A percentile compares a stretch with the other conserved stretches of the same genome.
Evolutionary conservation across 2,888 invertebrate genomes (phyloP).

Genomic region (Mantis religiosa): DNA sequence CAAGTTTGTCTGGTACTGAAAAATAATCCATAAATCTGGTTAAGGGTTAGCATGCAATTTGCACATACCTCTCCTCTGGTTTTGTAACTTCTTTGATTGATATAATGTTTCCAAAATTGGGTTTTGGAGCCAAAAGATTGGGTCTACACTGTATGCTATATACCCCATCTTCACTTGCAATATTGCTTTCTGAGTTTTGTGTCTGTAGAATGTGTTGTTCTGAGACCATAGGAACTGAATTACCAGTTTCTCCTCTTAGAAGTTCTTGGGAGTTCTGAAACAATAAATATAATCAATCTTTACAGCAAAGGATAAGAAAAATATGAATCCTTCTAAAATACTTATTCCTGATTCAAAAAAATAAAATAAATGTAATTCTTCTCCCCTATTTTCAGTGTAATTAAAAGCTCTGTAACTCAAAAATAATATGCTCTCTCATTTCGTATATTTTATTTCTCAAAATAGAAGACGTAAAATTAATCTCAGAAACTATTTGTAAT

Average conservation of each 20-base stretch:
- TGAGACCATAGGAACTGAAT: background rate
- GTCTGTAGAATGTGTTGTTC: background rate
- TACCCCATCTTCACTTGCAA: background rate
- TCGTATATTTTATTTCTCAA: no score
- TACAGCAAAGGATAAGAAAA: no score
- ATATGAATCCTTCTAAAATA: no score
- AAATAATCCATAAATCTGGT: no score
- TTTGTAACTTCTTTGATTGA: conserved; percentile 55
- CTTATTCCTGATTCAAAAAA: no score
- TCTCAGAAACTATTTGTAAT: no score
- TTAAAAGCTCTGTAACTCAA: no score
- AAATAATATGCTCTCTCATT: no score
- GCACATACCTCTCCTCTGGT: conserved; percentile 39
- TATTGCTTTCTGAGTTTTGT: background rate
- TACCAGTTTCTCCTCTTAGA: background rate
- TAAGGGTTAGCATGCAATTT: background rate
- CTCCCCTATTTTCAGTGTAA: no score
- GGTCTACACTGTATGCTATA: conserved; percentile 46
- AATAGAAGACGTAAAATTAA: no score
- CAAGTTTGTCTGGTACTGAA: no score
- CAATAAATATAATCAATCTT: background rate
- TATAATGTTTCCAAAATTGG: conserved; percentile 57
- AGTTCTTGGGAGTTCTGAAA: background rate
- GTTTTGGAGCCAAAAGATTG: conserved; percentile 59
- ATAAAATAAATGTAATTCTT: no score